Base-by-base conservation (phyloP, 2,797 vertebrate genomes). In the Acanthornis magna region DNA sequence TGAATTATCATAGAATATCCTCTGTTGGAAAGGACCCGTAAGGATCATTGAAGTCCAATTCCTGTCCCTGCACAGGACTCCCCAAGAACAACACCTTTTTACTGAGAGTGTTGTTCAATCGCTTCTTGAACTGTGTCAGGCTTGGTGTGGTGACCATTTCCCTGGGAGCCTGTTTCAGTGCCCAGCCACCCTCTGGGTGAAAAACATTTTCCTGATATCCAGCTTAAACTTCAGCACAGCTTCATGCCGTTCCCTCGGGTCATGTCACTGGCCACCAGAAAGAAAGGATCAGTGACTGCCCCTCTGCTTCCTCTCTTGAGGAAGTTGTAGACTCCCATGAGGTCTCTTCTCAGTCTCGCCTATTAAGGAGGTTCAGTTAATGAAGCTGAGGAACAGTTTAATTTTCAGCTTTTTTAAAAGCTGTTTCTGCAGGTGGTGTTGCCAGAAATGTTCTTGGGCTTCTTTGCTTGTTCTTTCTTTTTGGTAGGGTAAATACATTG, bases 211-310 rank as follows among this genome's bases (percentile, higher is more conserved):
- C 40, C 21, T 40, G 9, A 14, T 58, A 23, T 1, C n/a, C 21
- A 32, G 0, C 26, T 2, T 27, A 47, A 47, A 27, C 4, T 71
- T n/a, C 9, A 27, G 0, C 25, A 23, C 7, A 11, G n/a, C 21
- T 36, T 58, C 16, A 2, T 51, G 13, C n/a, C 25, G 7, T 58
- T 51, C 29, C 25, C 20, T 32, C 16, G 38, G 17, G 8, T 45
- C 17, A 2, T 47, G 38, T 50, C 51, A 40, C 20, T 77, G 29
- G 38, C 30, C 6, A 7, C 10, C 38, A 40, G 45, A 58, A 65
- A 16, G 23, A 18, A 53, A 65, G 13, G 23, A 21, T 48, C 7
- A 66, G 2, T 15, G 18, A 8, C 13, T 72, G 30, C 1, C 1
- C 4, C 5, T 78, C 45, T 72, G 11, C 40, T 60, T 72, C 26